Conservation (phyloP, 2,113 vertebrate species). For the Guaruba guarouba region DNA sequence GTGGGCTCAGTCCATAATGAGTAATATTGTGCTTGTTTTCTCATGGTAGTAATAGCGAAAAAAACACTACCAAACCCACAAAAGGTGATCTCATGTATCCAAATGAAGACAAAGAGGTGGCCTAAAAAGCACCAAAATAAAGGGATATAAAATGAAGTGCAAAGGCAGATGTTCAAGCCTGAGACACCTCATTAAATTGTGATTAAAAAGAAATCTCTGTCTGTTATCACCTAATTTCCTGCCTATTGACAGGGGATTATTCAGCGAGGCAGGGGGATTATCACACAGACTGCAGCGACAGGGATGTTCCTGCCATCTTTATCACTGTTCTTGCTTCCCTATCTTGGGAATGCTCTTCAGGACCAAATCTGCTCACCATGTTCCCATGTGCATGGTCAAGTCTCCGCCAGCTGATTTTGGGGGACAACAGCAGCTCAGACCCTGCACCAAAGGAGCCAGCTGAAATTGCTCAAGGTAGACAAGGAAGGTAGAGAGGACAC, state of each 20-base stretch:
- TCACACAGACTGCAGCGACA: background rate
- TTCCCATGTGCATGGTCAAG: background rate
- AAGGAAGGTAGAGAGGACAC: background rate
- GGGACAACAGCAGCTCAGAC: background rate
- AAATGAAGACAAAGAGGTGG: background rate
- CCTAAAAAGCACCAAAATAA: background rate
- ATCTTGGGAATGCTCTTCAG: background rate
- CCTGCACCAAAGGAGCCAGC: background rate
- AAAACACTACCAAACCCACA: background rate
- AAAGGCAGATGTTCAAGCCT: background rate
- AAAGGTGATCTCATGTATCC: background rate
- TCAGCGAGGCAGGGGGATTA: background rate
- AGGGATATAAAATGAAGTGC: background rate
- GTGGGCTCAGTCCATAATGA: background rate
- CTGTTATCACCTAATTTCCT: background rate
- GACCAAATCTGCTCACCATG: accelerated
- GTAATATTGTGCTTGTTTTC: background rate
- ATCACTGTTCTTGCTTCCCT: background rate
- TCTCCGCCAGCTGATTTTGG: background rate
- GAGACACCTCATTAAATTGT: background rate
- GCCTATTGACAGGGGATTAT: background rate
- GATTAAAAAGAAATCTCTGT: background rate
- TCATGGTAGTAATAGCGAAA: background rate
- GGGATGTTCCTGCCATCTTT: background rate
- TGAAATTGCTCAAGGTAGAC: accelerated